Conservation (phyloP, 2,797 vertebrate species). For the Crypturellus tataupa region DNA sequence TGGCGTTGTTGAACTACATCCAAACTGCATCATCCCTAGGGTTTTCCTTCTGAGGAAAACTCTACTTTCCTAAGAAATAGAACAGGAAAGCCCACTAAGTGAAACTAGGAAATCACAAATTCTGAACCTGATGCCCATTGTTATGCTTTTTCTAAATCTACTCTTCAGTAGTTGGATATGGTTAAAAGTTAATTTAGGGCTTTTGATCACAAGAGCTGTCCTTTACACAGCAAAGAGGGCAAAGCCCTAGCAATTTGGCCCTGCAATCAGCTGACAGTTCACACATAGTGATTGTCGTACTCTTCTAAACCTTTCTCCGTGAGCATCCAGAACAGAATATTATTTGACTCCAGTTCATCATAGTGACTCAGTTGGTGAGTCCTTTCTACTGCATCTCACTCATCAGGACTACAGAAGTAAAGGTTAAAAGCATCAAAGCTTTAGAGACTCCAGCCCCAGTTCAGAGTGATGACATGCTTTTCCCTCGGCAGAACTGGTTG, state of each 20-base stretch:
- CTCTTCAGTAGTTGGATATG: background rate
- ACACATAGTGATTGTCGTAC: background rate
- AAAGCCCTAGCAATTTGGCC: background rate
- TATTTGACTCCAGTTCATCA: slow-evolving; percentile 21
- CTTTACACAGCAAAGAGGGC: background rate
- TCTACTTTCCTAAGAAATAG: background rate
- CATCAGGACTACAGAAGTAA: slow-evolving; percentile 15
- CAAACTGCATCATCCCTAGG: background rate
- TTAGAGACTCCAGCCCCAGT: background rate
- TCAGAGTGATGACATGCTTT: background rate
- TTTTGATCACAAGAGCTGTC: background rate
- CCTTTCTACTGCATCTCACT: background rate
- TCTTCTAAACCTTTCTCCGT: slow-evolving; percentile 10
- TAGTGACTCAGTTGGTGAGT: slow-evolving; percentile 15
- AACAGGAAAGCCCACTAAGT: background rate
- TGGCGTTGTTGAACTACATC: background rate
- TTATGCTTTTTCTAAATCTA: background rate
- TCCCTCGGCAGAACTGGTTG: slow-evolving; percentile 16
- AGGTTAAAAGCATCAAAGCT: slow-evolving; percentile 21
- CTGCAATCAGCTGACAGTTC: background rate
- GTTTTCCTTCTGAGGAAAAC: background rate
- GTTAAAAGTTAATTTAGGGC: background rate
- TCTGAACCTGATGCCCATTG: background rate
- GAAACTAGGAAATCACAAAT: background rate
- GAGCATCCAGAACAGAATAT: slow-evolving; percentile 47